Percentiles rank a stretch among this genome's conserved stretches.
Conservation (phyloP, 2,888 invertebrate genomes). For the Oligia latruncula region DNA sequence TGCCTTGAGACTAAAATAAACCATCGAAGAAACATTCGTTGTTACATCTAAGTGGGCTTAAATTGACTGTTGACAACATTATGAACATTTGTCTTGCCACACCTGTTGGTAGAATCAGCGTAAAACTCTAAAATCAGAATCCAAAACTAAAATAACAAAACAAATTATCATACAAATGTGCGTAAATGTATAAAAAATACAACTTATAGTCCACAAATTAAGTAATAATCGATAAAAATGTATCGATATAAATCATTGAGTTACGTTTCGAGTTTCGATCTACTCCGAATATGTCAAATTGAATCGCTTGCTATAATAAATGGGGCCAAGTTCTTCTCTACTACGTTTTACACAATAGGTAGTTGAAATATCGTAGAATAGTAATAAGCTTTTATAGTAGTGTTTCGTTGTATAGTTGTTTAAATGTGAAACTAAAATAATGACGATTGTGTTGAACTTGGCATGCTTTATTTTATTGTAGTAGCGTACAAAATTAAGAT, state of each 20-base stretch:
- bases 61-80: slow-evolving; percentile 35
- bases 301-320: slow-evolving; percentile 34
- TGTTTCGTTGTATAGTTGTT: slow-evolving; percentile 15
- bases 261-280: slow-evolving; percentile 25
- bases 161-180: slow-evolving; percentile 59
- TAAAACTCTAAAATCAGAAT: slow-evolving; percentile 10
- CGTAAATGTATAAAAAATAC: slow-evolving; percentile 23
- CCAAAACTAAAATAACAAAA: slow-evolving; percentile 40
- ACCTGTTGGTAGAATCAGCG: slow-evolving; percentile 4
- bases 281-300: slow-evolving; percentile 63
- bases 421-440: slow-evolving; percentile 19
- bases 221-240: slow-evolving; percentile 44
- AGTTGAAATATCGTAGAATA: slow-evolving; percentile 8
- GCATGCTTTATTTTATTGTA: slow-evolving; percentile 3
- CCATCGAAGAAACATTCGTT: background rate
- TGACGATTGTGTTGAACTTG: slow-evolving; percentile 18
- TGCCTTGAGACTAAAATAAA: background rate
- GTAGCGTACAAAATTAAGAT: background rate
- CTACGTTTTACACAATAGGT: slow-evolving; percentile 50
- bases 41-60: background rate
- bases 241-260: slow-evolving; percentile 54
- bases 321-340: slow-evolving; percentile 52
- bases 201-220: slow-evolving; percentile 24
- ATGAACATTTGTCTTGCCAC: slow-evolving; percentile 4
- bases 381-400: slow-evolving; percentile 24